A percentile compares a stretch with the other conserved stretches of the same genome.
These are phyloP conservation scores for Bryconaethiops microstoma DNA, from an alignment of 2,797 vertebrate species.

Conservation along the genomic window DNA sequence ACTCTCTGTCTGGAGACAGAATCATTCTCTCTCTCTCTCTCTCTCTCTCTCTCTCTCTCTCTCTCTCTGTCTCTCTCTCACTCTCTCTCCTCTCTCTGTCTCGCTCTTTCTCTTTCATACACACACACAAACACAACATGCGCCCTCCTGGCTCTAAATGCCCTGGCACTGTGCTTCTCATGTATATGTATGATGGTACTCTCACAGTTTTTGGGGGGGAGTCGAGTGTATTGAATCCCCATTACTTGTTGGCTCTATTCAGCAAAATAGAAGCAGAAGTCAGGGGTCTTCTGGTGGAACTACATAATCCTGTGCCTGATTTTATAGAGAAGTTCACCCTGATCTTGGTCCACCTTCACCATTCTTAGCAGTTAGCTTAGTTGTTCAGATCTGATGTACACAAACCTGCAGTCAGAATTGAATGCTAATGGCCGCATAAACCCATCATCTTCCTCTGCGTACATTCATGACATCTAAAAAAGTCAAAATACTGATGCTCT, in stretches of 20 bases:
- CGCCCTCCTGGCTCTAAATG: conserved; percentile 35
- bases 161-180: conserved; percentile 24
- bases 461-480: too few relatives aligned
- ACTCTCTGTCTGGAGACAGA: conserved; percentile 10
- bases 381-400: background rate
- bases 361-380: background rate
- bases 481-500: too few relatives aligned
- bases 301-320: background rate
- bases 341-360: background rate
- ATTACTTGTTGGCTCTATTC: conserved; percentile 13
- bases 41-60: too few relatives aligned
- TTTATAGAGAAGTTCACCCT: background rate
- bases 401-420: conserved; percentile 7
- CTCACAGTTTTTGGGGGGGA: conserved; percentile 4
- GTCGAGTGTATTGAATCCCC: background rate
- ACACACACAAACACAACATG: conserved; percentile 35
- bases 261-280: background rate
- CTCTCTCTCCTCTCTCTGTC: too few relatives aligned
- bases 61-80: too few relatives aligned
- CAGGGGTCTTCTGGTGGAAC: background rate
- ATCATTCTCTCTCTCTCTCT: too few relatives aligned
- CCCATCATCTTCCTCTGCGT: too few relatives aligned
- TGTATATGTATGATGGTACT: conserved; percentile 20
- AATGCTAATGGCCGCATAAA: background rate
- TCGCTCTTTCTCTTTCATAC: background rate